A percentile compares a stretch with the other conserved stretches of the same genome.
Conservation (phyloP, 1,140 invertebrate genomes). For the Oppia nitens region DNA sequence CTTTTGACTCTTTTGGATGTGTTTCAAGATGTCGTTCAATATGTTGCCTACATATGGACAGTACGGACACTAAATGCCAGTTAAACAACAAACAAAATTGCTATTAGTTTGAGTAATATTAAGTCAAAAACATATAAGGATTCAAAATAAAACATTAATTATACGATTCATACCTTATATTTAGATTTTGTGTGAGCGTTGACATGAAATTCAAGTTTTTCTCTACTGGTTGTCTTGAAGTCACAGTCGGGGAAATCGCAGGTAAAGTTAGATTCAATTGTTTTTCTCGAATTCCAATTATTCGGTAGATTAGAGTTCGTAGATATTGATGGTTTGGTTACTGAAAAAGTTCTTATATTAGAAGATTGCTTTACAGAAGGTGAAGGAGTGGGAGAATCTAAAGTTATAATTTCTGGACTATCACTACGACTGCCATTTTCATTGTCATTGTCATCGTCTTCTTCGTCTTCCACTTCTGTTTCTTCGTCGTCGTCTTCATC, state of each 20-base stretch:
- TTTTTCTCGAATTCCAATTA: neutral
- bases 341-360: no score
- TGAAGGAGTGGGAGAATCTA: neutral
- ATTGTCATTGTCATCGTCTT: no score
- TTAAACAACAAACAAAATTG: no score
- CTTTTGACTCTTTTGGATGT: neutral
- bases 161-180: no score
- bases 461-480: no score
- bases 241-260: neutral
- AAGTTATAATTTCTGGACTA: neutral
- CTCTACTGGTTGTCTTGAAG: neutral
- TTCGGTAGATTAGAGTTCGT: neutral
- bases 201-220: neutral
- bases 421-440: neutral
- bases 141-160: no score
- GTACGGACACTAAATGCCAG: neutral
- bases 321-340: no score
- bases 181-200: neutral
- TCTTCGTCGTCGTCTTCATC: neutral
- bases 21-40: neutral
- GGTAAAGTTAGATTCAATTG: no score
- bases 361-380: neutral
- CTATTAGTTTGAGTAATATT: no score
- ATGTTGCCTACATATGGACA: constrained; percentile 1
- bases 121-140: no score